Conservation (phyloP, 2,113 vertebrate genomes). For the Pachypanchax playfairii region DNA sequence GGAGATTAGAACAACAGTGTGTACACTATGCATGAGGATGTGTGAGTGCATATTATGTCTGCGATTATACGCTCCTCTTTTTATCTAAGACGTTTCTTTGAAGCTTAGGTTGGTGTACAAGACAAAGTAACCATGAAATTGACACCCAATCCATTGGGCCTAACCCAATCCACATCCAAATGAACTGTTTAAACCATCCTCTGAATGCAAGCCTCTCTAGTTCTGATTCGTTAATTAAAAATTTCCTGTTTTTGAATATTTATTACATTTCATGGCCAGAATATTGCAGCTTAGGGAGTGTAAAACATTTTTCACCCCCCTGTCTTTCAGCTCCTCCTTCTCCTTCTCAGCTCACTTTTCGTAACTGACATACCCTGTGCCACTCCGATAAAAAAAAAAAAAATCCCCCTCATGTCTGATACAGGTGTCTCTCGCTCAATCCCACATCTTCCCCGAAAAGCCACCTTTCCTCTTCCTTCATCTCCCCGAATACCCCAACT, state of each 20-base stretch:
- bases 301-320: constrained; percentile 16
- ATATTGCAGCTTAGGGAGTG: constrained; percentile 31
- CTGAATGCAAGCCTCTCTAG: constrained; percentile 2
- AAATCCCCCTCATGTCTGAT: constrained; percentile 66
- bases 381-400: constrained; percentile 51
- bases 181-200: constrained; percentile 33
- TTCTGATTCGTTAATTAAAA: constrained; percentile 47
- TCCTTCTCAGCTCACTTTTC: constrained; percentile 21
- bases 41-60: constrained; percentile 54
- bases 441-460: constrained; percentile 7
- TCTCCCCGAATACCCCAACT: constrained; percentile 35
- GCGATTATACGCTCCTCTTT: constrained; percentile 63
- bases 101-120: constrained; percentile 63
- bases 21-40: constrained; percentile 51
- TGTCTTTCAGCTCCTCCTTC: constrained; percentile 34
- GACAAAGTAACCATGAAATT: constrained; percentile 72
- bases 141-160: constrained; percentile 49
- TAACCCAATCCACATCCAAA: constrained; percentile 28
- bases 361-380: constrained; percentile 54
- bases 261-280: constrained; percentile 22
- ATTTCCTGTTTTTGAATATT: constrained; percentile 14
- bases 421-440: constrained; percentile 45
- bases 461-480: constrained; percentile 18
- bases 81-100: constrained; percentile 67
- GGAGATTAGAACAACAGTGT: constrained; percentile 60